Base-by-base conservation (phyloP, 2,797 vertebrate genomes). In the Fratercula arctica region DNA sequence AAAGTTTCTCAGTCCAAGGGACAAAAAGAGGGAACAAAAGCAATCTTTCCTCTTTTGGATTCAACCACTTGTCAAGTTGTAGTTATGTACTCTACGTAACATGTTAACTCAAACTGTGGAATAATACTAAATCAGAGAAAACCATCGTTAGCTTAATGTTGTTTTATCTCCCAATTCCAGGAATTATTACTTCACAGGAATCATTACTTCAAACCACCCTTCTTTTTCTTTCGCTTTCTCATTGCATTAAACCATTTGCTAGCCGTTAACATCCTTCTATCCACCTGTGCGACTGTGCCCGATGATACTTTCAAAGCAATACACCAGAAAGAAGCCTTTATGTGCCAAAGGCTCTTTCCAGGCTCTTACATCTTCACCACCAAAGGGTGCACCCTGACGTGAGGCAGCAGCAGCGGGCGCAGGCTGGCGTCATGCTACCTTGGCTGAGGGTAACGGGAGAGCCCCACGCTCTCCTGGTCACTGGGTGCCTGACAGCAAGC, bases 311-410 rank as follows among this genome's bases (percentile, higher is more conserved):
- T 46, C 43, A 66, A 78, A 75, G 25, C 31, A 48, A 39, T 5
- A 41, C 3, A 12, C 0, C 10, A 39, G 26, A 43, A 73, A 46
- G 31, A 60, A n/a, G 11, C 60, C 23, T 25, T 51, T 31, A 46
- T 0, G 3, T 5, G 28, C 9, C 35, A 11, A 46, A 16, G 31
- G 7, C 43, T 25, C 10, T 12, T 46, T 73, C 46, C 64, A 50
- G 29, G 11, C 14, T 64, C 16, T 9, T 50, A 46, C 21, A 9
- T 13, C 39, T 46, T 46, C 11, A 23, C 35, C 41, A 23, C 46
- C 12, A 2, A 39, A 7, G 5, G 2, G 3, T 4, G 11, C 7
- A 5, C 9, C 11, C 13, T 45, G 0, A 1, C 0, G 0, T 8
- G 70, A 43, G 43, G 69, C 33, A 35, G 51, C 66, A 46, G 39